Evolutionary conservation across 2,888 invertebrate genomes (phyloP).

Genomic region (Synanthedon tipuliformis): DNA sequence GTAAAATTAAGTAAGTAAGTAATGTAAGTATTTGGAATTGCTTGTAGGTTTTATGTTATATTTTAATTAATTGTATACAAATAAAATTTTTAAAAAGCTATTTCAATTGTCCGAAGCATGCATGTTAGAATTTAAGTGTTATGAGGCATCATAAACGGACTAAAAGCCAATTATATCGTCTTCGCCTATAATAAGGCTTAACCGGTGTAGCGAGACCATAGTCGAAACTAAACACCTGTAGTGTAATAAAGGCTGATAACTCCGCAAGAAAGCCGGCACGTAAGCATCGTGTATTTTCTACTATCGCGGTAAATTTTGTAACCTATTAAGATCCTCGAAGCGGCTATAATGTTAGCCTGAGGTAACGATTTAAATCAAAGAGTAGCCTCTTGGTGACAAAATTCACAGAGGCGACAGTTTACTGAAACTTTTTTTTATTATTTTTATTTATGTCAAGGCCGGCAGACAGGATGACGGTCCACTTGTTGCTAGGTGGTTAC

Average conservation of each 20-base stretch:
- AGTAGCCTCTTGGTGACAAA: slow-evolving; percentile 26
- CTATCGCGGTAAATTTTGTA: slow-evolving; percentile 67
- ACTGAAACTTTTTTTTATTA: background rate
- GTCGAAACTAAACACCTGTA: slow-evolving; percentile 41
- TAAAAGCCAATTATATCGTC: background rate
- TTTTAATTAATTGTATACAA: too few relatives aligned
- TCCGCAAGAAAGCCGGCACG: slow-evolving; percentile 49
- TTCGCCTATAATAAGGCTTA: background rate
- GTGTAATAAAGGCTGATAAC: slow-evolving; percentile 52
- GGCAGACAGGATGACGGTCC: too few relatives aligned
- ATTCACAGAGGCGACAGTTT: slow-evolving; percentile 15
- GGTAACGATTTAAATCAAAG: slow-evolving; percentile 63
- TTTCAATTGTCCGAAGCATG: too few relatives aligned
- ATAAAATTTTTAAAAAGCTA: too few relatives aligned
- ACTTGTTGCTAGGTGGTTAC: too few relatives aligned
- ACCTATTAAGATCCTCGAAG: slow-evolving; percentile 68
- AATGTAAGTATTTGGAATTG: too few relatives aligned
- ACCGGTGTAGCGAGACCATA: background rate
- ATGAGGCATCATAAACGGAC: too few relatives aligned
- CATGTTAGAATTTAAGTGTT: too few relatives aligned
- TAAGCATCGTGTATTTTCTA: slow-evolving; percentile 64
- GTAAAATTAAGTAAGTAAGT: too few relatives aligned
- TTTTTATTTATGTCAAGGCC: too few relatives aligned
- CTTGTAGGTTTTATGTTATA: too few relatives aligned
- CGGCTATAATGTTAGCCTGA: slow-evolving; percentile 67